Evolutionary conservation across 2,113 vertebrate species (phyloP).

Genomic region (Lepus europaeus): DNA sequence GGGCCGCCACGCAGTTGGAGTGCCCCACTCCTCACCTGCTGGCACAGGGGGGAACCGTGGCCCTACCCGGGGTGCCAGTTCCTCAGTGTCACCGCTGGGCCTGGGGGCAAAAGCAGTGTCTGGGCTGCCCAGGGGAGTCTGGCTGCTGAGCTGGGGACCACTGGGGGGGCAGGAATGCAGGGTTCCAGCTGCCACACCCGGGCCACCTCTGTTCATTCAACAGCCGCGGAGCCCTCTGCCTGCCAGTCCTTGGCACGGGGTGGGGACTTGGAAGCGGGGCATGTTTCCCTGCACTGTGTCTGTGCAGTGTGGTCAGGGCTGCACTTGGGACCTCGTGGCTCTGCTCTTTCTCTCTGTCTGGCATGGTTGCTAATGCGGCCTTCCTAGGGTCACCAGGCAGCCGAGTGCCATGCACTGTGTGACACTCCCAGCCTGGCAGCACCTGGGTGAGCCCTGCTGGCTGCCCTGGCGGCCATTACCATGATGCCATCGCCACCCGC

Average conservation of each 20-base stretch:
- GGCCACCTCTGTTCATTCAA: neutral
- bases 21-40: neutral
- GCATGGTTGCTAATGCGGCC: too few species aligned
- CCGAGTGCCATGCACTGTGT: neutral
- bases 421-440: fast-evolving
- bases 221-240: neutral
- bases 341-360: too few species aligned
- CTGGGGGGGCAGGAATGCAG: neutral
- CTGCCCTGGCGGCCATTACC: neutral
- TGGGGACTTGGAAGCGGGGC: neutral
- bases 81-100: neutral
- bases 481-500: fast-evolving
- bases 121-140: neutral
- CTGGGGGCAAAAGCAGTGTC: neutral
- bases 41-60: neutral
- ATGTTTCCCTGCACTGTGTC: neutral
- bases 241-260: neutral
- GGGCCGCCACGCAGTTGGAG: neutral
- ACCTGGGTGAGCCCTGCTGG: neutral
- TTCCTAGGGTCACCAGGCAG: neutral
- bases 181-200: neutral
- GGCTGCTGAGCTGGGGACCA: neutral
- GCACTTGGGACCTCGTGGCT: too few species aligned
- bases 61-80: neutral
- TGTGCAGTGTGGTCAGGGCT: neutral